Base-by-base conservation (phyloP, 2,797 vertebrate genomes). In the Notoglanidium macrostoma region DNA sequence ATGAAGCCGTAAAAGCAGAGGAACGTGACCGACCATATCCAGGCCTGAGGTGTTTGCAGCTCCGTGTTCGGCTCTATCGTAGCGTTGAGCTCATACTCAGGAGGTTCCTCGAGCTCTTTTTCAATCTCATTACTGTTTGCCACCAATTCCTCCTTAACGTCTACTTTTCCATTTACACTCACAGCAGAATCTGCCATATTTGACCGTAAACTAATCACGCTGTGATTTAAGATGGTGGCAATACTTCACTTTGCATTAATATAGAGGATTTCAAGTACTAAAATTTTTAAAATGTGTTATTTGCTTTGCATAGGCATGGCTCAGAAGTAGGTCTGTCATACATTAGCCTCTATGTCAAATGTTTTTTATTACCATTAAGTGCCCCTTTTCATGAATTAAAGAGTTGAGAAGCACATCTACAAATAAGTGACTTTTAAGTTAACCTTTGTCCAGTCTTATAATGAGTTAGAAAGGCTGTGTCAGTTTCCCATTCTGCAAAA, bases 1-100 rank as follows among this genome's bases (percentile, higher is more conserved):
- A 99, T 96, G 91, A 99, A 99, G 70, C 98, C 98, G 0, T 96
- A 99, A 91, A 98, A 96, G 87, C 98, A 99, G 85, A 99, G 93
- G 90, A 95, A 98, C 74, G 94, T 90, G 23, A 98, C 97, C 0
- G 97, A 94, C 83, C 94, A 94, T 26, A 94, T 95, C 97, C 97
- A 97, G 32, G 90, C 92, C 32, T 81, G 83, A 65, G 88, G 80
- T 1, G 87, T 82, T 23, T 0, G 55, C 7, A 15, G 14, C 57
- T 89, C 85, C 0, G 78, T 35, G 68, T 29, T 46, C 49, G 2
- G 85, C 10, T 88, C 88, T n/a, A 57, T 54, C 17, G 82, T 74
- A 19, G 78, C 32, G 54, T 77, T 6, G 10, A 57, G 81, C 0
- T 17, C 84, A 19, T 90, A 87, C 0, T 83, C 21, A 0, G 81